Conservation (phyloP, 2,113 vertebrate species). For the Ciconia stormi region DNA sequence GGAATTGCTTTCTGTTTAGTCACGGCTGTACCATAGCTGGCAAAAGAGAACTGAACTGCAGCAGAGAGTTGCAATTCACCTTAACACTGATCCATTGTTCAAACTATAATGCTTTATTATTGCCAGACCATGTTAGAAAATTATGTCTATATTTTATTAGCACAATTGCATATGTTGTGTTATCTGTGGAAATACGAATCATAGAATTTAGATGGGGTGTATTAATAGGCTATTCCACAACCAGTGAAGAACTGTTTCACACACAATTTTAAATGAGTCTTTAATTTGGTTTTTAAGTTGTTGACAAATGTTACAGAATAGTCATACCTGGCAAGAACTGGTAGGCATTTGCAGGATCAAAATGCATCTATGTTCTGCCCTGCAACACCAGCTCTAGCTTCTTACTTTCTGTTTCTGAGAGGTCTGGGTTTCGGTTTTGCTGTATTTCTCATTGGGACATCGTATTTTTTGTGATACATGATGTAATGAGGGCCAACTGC, state of each 20-base stretch:
- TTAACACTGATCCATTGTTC: not conserved
- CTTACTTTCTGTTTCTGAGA: not conserved
- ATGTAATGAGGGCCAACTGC: not conserved
- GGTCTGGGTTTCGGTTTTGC: not conserved
- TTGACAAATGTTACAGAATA: not conserved
- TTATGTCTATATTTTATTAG: not conserved
- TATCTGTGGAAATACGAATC: not conserved
- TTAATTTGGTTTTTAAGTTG: not conserved
- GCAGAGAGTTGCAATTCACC: not conserved
- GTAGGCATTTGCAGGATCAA: not conserved
- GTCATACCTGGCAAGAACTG: not conserved
- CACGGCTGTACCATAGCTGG: not conserved
- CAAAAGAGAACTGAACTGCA: not conserved
- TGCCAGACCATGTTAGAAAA: not conserved
- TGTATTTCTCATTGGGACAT: not conserved
- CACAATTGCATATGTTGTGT: not conserved
- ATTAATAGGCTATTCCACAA: not conserved
- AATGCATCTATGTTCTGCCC: not conserved
- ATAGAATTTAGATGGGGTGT: not conserved
- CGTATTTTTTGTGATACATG: not conserved
- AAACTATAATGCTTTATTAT: not conserved
- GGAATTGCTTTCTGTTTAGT: conserved; percentile 10
- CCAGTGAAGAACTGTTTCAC: not conserved
- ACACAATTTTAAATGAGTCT: not conserved
- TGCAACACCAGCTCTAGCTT: not conserved